These are phyloP conservation scores for Phalacrocorax carbo DNA, from an alignment of 2,113 vertebrate species.

Conservation along the genomic window DNA sequence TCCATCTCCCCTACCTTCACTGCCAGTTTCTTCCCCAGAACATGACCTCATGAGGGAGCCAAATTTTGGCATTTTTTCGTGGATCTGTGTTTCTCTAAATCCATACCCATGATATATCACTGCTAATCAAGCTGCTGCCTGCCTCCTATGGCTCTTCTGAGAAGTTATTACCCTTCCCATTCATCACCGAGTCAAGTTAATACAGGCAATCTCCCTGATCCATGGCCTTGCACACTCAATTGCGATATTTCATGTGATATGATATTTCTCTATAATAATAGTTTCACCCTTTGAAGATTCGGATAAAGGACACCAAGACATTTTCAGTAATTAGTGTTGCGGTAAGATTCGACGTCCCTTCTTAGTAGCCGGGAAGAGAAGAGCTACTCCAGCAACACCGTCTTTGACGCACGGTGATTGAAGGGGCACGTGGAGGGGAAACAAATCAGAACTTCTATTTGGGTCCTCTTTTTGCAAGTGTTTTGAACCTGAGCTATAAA, in stretches of 20 bases:
- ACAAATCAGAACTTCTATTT: background rate
- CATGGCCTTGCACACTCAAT: slow-evolving; percentile 4
- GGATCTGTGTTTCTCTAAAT: background rate
- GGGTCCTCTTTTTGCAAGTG: background rate
- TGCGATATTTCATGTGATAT: slow-evolving; percentile 32
- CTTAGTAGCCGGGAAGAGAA: background rate
- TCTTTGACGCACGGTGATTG: background rate
- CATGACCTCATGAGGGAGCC: background rate
- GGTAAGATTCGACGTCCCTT: background rate
- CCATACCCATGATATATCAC: slow-evolving; percentile 31
- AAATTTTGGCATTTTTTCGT: background rate
- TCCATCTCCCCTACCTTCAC: background rate
- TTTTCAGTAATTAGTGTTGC: slow-evolving; percentile 39
- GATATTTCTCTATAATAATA: slow-evolving; percentile 27
- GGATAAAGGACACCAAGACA: slow-evolving; percentile 50
- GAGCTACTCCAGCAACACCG: background rate
- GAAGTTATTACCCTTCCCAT: slow-evolving; percentile 47
- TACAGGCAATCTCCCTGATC: slow-evolving; percentile 48
- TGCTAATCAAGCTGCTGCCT: slow-evolving; percentile 50
- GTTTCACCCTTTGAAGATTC: slow-evolving; percentile 44
- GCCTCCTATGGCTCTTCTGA: slow-evolving; percentile 44
- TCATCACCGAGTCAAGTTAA: slow-evolving; percentile 32
- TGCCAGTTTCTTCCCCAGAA: background rate
- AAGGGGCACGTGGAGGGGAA: rapidly evolving
- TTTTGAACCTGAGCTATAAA: background rate